Base-by-base conservation (phyloP, 2,888 invertebrate genomes). In the Troides helena region DNA sequence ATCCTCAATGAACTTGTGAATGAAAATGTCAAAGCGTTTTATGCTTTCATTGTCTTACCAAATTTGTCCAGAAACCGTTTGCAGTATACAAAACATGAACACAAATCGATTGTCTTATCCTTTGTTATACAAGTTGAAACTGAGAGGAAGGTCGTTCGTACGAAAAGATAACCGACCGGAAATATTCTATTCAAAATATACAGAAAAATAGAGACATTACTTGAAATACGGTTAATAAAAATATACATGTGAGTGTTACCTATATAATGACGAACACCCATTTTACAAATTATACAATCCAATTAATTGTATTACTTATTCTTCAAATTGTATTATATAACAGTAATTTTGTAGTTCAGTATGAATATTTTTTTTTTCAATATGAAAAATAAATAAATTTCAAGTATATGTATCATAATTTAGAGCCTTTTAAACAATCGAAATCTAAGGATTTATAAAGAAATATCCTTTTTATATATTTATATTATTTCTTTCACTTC, bases 31-130 rank as follows among this genome's bases (percentile, higher is more conserved):
- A 46, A 56, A 57, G 36, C 50, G 25, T 53, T 67, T 67, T 57
- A 67, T 62, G 62, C 56, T 62, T 57, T 59, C 62, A 63, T 68
- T 68, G 68, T 68, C 62, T 43, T 8, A 46, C 62, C 57, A 62
- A 68, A 58, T 68, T 25, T 62, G 46, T 62, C 1, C 36, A 59
- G 66, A n/a, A 61, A 2, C 23, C 62, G 10, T 68, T 43, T 43
- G 57, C 57, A 56, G 6, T 61, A 23, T 36, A 43, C 21, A 36
- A 53, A 36, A 61, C 10, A 67, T 21, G 50, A 63, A 63, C 2
- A 12, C 39, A 43, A 62, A 56, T 21, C 36, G 12, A 56, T 57
- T 36, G 53, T 64, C 21, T 30, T 39, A 12, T 36, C 36, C 53
- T 56, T 56, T 57, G 36, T 21, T 64, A 56, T 30, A 10, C 10